Evolutionary conservation across 2,888 invertebrate species (phyloP).

Genomic region (Phragmatobia fuliginosa): DNA sequence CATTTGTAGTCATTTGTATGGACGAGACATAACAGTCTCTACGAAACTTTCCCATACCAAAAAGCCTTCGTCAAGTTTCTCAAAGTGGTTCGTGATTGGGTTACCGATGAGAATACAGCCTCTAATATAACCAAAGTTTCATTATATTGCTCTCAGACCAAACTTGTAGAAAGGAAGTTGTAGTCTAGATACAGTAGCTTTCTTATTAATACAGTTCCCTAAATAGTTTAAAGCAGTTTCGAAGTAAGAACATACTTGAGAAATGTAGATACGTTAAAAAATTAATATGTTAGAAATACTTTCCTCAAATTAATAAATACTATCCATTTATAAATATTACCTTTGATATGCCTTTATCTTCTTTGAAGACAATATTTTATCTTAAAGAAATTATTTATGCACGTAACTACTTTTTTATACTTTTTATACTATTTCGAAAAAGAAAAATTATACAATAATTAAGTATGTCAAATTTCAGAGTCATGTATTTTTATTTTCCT

Average conservation of each 20-base stretch:
- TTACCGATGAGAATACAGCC: conserved; percentile 66
- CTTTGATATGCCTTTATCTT: no score
- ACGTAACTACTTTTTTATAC: no score
- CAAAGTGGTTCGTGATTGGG: conserved; percentile 79
- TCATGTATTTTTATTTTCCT: no score
- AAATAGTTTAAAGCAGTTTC: conserved; percentile 1
- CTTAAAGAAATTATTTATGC: no score
- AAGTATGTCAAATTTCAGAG: no score
- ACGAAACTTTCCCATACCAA: conserved; percentile 77
- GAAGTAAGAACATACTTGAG: background rate
- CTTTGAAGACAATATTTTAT: no score
- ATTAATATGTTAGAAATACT: background rate
- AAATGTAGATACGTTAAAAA: background rate
- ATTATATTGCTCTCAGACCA: conserved; percentile 48
- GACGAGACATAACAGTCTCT: conserved; percentile 64
- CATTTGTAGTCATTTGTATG: conserved; percentile 80
- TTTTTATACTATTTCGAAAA: no score
- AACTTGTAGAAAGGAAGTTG: conserved; percentile 33
- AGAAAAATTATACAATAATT: no score
- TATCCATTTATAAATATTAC: no score
- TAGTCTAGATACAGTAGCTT: conserved; percentile 32
- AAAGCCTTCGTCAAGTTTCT: conserved; percentile 83
- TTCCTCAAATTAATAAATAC: background rate
- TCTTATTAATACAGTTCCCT: no score
- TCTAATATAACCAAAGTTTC: conserved; percentile 58